phyloP scores from a whole-genome alignment of 2,113 vertebrate genomes.

The Lepus timidus region DNA sequence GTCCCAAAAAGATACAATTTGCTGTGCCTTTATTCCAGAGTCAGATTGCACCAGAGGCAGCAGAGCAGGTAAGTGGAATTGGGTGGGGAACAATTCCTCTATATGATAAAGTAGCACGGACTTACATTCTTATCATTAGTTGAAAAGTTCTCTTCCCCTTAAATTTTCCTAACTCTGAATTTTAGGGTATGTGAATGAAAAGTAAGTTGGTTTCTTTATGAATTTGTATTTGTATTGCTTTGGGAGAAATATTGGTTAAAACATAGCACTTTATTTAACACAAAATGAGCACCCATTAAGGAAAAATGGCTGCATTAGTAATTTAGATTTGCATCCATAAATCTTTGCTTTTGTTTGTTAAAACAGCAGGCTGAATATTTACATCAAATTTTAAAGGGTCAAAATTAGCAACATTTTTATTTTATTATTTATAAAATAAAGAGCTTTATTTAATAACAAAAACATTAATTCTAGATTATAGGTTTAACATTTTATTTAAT shows the following conservation, averaged over 20 bases:
- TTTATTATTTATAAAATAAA: slow-evolving; percentile 55
- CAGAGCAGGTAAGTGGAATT: slow-evolving; percentile 93
- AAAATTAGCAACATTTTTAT: slow-evolving; percentile 44
- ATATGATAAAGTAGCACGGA: not conserved
- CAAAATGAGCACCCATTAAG: not conserved
- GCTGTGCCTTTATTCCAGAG: slow-evolving; percentile 95
- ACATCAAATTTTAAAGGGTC: not conserved
- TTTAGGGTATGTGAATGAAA: slow-evolving; percentile 36
- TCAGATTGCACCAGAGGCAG: slow-evolving; percentile 95
- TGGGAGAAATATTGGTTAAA: slow-evolving; percentile 27
- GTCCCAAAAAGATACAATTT: slow-evolving; percentile 98
- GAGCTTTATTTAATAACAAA: slow-evolving; percentile 43
- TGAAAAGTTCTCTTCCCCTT: not conserved
- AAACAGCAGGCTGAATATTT: not conserved
- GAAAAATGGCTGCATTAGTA: not conserved
- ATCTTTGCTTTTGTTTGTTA: slow-evolving; percentile 23
- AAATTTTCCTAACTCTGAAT: slow-evolving; percentile 11
- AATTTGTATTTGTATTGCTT: not conserved
- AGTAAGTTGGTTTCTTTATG: slow-evolving; percentile 19
- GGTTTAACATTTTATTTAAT: slow-evolving; percentile 23
- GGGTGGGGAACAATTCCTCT: not conserved
- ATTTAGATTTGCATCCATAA: not conserved
- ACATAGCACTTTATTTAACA: not conserved
- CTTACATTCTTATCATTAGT: not conserved
- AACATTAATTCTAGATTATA: slow-evolving; percentile 1